Evolutionary conservation across 2,888 invertebrate genomes (phyloP).

Genomic region (Heliconius hortense): DNA sequence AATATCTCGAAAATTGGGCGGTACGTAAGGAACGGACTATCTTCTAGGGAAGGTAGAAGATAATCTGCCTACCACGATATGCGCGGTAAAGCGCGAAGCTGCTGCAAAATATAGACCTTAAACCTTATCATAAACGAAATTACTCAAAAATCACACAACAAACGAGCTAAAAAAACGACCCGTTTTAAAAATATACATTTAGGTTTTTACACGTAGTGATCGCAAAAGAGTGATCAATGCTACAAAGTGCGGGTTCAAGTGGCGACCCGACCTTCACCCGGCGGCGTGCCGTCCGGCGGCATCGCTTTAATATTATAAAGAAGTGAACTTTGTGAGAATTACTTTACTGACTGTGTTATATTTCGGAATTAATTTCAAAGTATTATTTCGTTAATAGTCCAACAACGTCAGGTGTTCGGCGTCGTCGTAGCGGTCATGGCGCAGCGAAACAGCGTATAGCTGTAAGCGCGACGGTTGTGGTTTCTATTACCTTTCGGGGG

Average conservation of each 20-base stretch:
- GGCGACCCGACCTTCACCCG: slow-evolving; percentile 42
- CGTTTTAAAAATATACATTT: background rate
- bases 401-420: too few species aligned
- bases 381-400: too few species aligned
- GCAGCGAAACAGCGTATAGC: too few species aligned
- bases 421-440: too few species aligned
- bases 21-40: too few species aligned
- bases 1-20: too few species aligned
- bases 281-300: slow-evolving; percentile 12
- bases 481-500: too few species aligned
- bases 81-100: too few species aligned
- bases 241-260: slow-evolving; percentile 22
- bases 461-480: too few species aligned
- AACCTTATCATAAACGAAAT: background rate
- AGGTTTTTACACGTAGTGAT: background rate
- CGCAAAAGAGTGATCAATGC: slow-evolving; percentile 23
- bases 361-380: background rate
- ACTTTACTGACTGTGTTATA: background rate
- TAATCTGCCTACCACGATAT: too few species aligned
- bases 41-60: too few species aligned
- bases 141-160: background rate
- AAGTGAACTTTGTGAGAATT: background rate
- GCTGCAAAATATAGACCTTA: background rate
- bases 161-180: slow-evolving; percentile 1
- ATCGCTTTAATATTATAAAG: slow-evolving; percentile 10